phyloP scores from a whole-genome alignment of 1,140 invertebrate species.

The Adoxophyes honmai region DNA sequence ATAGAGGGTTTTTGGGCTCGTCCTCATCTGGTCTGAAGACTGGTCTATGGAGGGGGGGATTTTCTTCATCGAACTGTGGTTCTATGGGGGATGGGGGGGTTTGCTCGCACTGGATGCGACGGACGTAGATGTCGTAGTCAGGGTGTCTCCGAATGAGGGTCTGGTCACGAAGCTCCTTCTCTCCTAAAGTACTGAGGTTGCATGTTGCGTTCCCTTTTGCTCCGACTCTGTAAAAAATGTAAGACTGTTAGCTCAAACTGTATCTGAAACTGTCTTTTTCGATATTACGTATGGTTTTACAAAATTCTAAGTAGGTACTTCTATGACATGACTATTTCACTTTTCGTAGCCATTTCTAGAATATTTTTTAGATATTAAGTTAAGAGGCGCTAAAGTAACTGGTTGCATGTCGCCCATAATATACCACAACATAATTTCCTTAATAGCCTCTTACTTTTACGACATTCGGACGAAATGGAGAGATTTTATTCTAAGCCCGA shows the following conservation, averaged over 20 bases:
- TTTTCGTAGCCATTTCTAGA: too few species aligned
- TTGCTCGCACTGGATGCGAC: constrained; percentile 57
- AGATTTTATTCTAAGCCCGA: too few species aligned
- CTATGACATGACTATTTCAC: too few species aligned
- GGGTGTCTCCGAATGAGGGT: constrained; percentile 46
- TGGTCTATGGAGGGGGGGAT: constrained; percentile 41
- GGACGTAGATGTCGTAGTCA: constrained; percentile 61
- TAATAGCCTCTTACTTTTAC: too few species aligned
- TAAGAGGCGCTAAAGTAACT: too few species aligned
- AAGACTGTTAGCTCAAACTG: neutral
- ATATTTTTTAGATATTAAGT: too few species aligned
- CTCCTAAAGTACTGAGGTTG: constrained; percentile 49
- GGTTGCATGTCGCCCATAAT: too few species aligned
- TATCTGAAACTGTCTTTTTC: too few species aligned
- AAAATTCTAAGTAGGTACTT: too few species aligned
- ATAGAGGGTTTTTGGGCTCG: constrained; percentile 36
- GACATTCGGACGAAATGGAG: too few species aligned
- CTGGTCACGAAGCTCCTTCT: constrained; percentile 57
- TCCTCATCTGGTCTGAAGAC: constrained; percentile 51
- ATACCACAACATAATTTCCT: too few species aligned
- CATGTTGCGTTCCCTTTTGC: constrained; percentile 69
- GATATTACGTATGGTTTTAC: too few species aligned
- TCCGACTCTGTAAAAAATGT: constrained; percentile 51
- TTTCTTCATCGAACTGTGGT: constrained; percentile 38
- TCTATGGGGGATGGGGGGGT: constrained; percentile 53